Conservation (phyloP, 1,140 invertebrate species). For the Oncopeltus fasciatus region DNA sequence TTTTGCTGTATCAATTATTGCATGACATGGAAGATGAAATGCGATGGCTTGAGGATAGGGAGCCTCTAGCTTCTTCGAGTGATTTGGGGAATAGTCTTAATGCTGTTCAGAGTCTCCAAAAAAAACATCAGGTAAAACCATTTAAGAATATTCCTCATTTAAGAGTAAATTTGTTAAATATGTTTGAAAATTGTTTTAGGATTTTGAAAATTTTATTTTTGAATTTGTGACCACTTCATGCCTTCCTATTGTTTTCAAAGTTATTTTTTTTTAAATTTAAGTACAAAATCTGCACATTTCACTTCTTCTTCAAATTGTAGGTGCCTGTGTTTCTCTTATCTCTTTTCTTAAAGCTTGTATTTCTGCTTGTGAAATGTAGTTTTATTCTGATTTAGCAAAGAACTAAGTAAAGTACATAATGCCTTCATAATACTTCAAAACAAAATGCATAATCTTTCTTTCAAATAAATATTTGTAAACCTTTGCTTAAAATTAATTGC, state of each 20-base stretch:
- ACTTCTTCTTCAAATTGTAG: not conserved
- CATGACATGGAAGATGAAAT: constrained; percentile 76
- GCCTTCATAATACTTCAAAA: too few species aligned
- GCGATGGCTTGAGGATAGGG: constrained; percentile 72
- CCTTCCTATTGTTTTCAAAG: too few species aligned
- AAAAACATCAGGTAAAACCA: constrained; percentile 72
- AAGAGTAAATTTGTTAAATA: too few species aligned
- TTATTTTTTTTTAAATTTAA: too few species aligned
- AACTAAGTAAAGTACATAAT: too few species aligned
- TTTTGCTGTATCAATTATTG: constrained; percentile 68
- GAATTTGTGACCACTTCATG: not conserved
- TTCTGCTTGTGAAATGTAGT: not conserved
- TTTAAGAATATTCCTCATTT: not conserved
- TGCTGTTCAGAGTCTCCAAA: constrained; percentile 89
- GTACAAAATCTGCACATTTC: too few species aligned
- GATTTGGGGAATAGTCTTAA: constrained; percentile 66
- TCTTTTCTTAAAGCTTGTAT: not conserved
- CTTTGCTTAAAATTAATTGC: too few species aligned
- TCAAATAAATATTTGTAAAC: too few species aligned
- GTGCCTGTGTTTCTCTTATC: not conserved
- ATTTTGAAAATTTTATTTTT: not conserved
- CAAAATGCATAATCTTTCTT: too few species aligned
- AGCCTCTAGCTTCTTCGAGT: constrained; percentile 61
- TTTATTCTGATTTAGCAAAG: not conserved
- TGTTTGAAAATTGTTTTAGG: not conserved